Evolutionary conservation across 2,113 vertebrate species (phyloP).

Genomic region (Anolis sagrei): DNA sequence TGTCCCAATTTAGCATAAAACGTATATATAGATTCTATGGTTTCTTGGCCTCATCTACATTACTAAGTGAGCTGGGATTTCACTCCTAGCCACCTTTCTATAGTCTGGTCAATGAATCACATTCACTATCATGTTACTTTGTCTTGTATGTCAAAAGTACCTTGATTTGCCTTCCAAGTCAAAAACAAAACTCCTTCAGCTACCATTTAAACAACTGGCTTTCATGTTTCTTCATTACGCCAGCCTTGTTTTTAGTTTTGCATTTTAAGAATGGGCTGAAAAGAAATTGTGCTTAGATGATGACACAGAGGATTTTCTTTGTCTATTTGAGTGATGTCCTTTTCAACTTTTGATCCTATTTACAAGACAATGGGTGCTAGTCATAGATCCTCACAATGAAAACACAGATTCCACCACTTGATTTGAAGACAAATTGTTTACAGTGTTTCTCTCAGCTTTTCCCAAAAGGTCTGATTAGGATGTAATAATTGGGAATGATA

Average conservation of each 20-base stretch:
- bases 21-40: not conserved
- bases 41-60: not conserved
- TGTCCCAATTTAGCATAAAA: not conserved
- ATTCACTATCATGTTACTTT: not conserved
- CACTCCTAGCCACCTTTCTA: not conserved
- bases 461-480: constrained; percentile 83
- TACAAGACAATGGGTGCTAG: constrained; percentile 46
- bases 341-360: constrained; percentile 56
- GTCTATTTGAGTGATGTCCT: constrained; percentile 10
- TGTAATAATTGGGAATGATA: constrained; percentile 84
- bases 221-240: constrained; percentile 22
- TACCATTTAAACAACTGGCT: constrained; percentile 44
- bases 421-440: constrained; percentile 73
- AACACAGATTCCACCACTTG: constrained; percentile 66
- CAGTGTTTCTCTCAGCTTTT: constrained; percentile 74
- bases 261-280: constrained; percentile 12
- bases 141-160: not conserved
- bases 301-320: constrained; percentile 1
- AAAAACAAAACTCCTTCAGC: not conserved
- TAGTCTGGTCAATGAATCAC: not conserved
- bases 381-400: constrained; percentile 61
- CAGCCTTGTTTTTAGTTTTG: constrained; percentile 45
- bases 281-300: constrained; percentile 31
- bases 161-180: not conserved
- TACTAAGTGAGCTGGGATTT: not conserved